Evolutionary conservation across 23 tunicate genomes (phyloP).

Genomic region (Ascidia mentula): DNA sequence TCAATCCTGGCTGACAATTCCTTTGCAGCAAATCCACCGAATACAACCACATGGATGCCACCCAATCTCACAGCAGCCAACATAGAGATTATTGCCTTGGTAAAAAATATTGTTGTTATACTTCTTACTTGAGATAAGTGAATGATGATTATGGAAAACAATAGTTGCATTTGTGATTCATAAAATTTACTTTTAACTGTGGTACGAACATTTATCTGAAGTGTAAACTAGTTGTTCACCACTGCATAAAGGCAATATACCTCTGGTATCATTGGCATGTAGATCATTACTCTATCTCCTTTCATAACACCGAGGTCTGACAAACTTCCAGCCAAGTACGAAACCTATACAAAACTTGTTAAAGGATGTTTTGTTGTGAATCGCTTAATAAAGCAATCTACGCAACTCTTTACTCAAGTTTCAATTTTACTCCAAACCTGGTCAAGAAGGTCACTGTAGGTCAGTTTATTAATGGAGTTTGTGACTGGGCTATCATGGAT

Average conservation of each 20-base stretch:
- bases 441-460: conserved; percentile 50
- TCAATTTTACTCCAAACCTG: conserved; percentile 41
- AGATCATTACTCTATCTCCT: conserved; percentile 88
- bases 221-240: too few species aligned
- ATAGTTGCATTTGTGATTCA: too few species aligned
- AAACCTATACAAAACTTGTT: conserved; percentile 43
- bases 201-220: too few species aligned
- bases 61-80: conserved; percentile 77
- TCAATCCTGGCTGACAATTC: conserved; percentile 88
- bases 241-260: too few species aligned
- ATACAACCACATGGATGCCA: conserved; percentile 94
- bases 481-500: conserved; percentile 98
- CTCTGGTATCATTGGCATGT: conserved; percentile 98
- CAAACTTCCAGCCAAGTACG: conserved; percentile 72
- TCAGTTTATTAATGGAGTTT: conserved; percentile 45
- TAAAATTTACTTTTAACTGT: too few species aligned
- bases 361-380: too few species aligned
- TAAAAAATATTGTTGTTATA: too few species aligned
- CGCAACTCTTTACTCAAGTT: background rate
- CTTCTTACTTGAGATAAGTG: too few species aligned
- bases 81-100: conserved; percentile 83
- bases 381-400: too few species aligned
- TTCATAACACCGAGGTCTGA: conserved; percentile 69
- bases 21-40: conserved; percentile 94
- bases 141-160: too few species aligned